Evolutionary conservation across 2,113 vertebrate genomes (phyloP).

Genomic region (Gyps fulvus): DNA sequence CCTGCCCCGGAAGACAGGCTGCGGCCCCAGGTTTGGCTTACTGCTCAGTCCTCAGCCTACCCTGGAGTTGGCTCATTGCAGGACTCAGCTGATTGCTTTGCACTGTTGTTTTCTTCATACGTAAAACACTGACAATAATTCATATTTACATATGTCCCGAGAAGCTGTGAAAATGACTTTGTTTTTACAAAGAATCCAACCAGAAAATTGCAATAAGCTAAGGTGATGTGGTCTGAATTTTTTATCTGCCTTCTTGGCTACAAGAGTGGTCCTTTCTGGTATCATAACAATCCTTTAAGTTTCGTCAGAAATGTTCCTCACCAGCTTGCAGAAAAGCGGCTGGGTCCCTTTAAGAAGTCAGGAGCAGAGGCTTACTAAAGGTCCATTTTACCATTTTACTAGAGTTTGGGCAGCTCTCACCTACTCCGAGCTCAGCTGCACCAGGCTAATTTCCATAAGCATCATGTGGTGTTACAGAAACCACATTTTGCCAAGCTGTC

Average conservation of each 20-base stretch:
- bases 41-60: neutral
- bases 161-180: neutral
- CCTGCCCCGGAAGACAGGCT: neutral
- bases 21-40: neutral
- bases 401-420: constrained; percentile 71
- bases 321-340: neutral
- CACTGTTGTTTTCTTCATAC: fast-evolving
- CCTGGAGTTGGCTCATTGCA: neutral
- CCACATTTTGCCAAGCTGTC: constrained; percentile 91
- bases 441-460: constrained; percentile 86
- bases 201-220: neutral
- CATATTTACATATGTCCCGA: neutral
- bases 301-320: neutral
- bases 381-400: constrained; percentile 65
- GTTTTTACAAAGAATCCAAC: neutral
- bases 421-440: constrained; percentile 82
- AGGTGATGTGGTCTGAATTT: neutral
- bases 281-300: neutral
- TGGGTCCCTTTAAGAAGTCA: constrained; percentile 65
- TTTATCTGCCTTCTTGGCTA: neutral
- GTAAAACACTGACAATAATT: neutral
- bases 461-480: constrained; percentile 88
- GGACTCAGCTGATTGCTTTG: neutral
- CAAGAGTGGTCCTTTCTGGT: neutral
- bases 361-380: constrained; percentile 52